Base-by-base conservation (phyloP, 2,797 vertebrate species). In the Neomorphus geoffroyi region DNA sequence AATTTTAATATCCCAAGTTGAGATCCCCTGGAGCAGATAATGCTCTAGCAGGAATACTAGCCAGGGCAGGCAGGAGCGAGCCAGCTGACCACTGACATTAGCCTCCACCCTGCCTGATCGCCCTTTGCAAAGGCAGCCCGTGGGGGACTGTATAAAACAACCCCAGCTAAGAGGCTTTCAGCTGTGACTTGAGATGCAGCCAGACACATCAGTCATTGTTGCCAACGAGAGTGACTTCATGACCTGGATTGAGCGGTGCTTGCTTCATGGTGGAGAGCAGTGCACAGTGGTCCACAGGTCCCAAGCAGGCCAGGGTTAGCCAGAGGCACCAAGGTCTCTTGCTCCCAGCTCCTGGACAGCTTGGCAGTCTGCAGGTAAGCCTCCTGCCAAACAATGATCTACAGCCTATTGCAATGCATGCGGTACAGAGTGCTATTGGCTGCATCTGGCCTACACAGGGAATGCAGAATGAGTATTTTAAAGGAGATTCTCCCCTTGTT, bases 251-350 rank as follows among this genome's bases (percentile, higher is more conserved):
- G 12, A 51, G 50, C 12, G 1, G 22, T 18, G 58, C 16, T 61
- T 39, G n/a, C 51, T 73, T 50, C 53, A 16, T 1, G 4, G 14
- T 46, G 30, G 11, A 72, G n/a, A n/a, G 54, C 0, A 1, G 16
- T 41, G 50, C 77, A 30, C n/a, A 28, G 74, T 3, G 45, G 21
- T 15, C 46, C 43, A 8, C 41, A 11, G 79, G 24, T n/a, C 56
- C 54, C 3, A 10, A 46, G 71, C 61, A 27, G 3, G 0, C 11
- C 33, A 21, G 46, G 39, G 16, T 4, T 15, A 39, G 57, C 46
- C 10, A 13, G n/a, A 58, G 46, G 57, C 84, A 56, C n/a, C 0
- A 0, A 58, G 58, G 22, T 60, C n/a, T 93, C 64, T 23, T 18
- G 18, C 51, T 57, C 33, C 6, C 1, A 45, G 43, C 71, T 74